Percentiles rank a stretch among this genome's conserved stretches.
phyloP scores from a whole-genome alignment of 2,888 invertebrate genomes.

The Vanessa cardui region DNA sequence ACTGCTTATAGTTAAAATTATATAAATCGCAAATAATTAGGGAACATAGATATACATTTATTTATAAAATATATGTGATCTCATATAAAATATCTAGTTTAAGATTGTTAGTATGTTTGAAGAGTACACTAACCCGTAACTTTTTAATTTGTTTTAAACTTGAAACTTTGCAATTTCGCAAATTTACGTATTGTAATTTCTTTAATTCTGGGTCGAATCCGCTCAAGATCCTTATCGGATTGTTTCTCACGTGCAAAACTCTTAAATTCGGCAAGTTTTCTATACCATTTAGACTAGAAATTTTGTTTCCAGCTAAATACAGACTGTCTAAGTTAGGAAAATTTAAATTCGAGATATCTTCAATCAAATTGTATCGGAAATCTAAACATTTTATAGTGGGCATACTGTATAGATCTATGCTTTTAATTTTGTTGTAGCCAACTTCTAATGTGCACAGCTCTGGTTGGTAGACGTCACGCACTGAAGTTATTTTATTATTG shows the following conservation, averaged over 20 bases:
- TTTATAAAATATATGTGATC: not conserved
- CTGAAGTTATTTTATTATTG: conserved; percentile 76
- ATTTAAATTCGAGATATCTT: conserved; percentile 69
- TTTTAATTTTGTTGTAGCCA: conserved; percentile 72
- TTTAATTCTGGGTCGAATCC: conserved; percentile 72
- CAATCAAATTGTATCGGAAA: conserved; percentile 77
- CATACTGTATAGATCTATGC: conserved; percentile 59
- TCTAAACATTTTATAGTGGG: conserved; percentile 78
- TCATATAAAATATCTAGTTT: not conserved
- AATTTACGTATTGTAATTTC: conserved; percentile 81
- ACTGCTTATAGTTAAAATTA: too few species aligned
- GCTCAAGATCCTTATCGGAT: conserved; percentile 80
- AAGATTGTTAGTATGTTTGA: not conserved
- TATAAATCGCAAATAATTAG: too few species aligned
- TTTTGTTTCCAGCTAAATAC: conserved; percentile 89
- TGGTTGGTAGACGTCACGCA: conserved; percentile 79
- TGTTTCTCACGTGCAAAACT: conserved; percentile 88
- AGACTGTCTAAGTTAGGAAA: conserved; percentile 85
- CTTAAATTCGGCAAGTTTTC: conserved; percentile 83
- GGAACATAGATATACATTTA: too few species aligned
- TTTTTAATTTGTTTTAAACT: conserved; percentile 81
- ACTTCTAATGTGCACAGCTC: conserved; percentile 81
- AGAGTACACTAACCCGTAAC: conserved; percentile 58
- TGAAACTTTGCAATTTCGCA: conserved; percentile 80
- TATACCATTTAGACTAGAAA: conserved; percentile 84